A percentile compares a stretch with the other conserved stretches of the same genome.
Conservation (phyloP, 2,113 vertebrate species). For the Callithrix jacchus region DNA sequence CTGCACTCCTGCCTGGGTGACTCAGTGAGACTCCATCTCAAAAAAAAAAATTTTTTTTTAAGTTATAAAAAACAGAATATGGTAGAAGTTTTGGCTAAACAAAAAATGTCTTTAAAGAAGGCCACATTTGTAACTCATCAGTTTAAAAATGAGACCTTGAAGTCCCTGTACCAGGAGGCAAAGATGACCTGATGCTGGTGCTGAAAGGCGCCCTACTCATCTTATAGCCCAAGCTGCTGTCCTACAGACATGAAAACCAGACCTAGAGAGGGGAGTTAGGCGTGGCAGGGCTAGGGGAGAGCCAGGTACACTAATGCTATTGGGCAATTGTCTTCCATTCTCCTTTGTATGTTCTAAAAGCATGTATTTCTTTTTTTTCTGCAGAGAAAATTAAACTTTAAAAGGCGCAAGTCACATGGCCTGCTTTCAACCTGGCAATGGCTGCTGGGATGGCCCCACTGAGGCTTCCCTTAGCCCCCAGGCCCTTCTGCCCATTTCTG, state of each 20-base stretch:
- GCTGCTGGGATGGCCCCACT: neutral
- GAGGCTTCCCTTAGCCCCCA: no score
- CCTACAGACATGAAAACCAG: neutral
- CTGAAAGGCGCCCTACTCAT: neutral
- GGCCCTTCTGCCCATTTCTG: neutral
- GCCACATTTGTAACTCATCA: neutral
- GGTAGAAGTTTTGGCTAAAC: neutral
- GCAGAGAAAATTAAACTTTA: neutral
- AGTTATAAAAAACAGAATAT: neutral
- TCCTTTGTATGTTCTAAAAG: neutral
- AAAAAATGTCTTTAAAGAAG: neutral
- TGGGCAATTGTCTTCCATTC: neutral
- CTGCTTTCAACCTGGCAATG: neutral
- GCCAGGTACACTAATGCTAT: neutral
- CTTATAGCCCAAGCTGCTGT: neutral
- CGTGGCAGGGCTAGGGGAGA: neutral
- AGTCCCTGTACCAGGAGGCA: no score
- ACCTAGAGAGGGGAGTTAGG: neutral
- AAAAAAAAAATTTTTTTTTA: neutral
- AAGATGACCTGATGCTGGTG: neutral
- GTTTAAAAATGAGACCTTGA: neutral
- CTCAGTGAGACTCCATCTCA: rapidly evolving
- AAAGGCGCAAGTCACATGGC: neutral
- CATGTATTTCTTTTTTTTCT: neutral
- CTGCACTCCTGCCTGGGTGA: neutral